These are phyloP conservation scores for Myopa testacea DNA, from an alignment of 2,888 invertebrate genomes.

Conservation along the genomic window DNA sequence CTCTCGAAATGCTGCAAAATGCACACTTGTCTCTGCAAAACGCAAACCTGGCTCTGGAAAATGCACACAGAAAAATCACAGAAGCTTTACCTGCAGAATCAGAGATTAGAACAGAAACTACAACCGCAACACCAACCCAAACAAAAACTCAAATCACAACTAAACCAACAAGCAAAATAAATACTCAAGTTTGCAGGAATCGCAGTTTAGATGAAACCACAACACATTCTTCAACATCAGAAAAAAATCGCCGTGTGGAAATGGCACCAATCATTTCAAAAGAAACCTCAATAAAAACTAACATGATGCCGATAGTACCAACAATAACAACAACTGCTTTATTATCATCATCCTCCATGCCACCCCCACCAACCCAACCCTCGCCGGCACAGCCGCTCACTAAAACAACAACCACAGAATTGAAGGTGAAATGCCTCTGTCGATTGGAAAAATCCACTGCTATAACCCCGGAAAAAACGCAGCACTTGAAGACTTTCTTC, in stretches of 20 bases:
- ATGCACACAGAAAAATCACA: too few relatives aligned
- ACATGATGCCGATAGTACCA: neutral
- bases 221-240: neutral
- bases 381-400: neutral
- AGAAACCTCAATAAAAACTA: neutral
- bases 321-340: neutral
- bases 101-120: neutral
- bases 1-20: neutral
- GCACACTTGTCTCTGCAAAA: too few relatives aligned
- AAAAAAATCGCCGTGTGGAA: neutral
- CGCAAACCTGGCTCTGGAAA: too few relatives aligned
- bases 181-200: slow-evolving; percentile 39
- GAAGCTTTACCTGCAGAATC: neutral
- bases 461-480: neutral
- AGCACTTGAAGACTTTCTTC: slow-evolving; percentile 44
- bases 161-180: neutral
- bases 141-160: neutral
- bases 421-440: slow-evolving; percentile 48
- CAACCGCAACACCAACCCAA: neutral
- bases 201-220: neutral
- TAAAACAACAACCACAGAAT: slow-evolving; percentile 10
- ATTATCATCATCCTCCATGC: neutral
- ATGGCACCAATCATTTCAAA: neutral
- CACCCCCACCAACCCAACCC: neutral
- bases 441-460: slow-evolving; percentile 25